Percentiles rank a stretch among this genome's conserved stretches.
These are phyloP conservation scores for Etheostoma nigrum DNA, from an alignment of 2,797 vertebrate genomes.

Conservation along the genomic window DNA sequence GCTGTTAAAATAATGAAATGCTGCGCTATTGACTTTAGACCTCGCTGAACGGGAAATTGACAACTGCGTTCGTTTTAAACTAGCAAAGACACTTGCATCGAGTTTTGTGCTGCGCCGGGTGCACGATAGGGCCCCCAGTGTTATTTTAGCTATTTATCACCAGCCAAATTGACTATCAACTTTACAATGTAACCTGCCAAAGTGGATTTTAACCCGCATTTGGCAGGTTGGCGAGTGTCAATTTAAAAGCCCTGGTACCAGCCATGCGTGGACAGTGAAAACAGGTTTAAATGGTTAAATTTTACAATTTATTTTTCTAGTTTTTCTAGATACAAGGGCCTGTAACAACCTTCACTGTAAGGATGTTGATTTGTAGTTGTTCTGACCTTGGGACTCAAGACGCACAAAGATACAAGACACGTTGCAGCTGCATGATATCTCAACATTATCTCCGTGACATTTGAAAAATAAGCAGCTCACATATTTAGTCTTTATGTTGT, in stretches of 20 bases:
- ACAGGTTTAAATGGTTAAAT: not conserved
- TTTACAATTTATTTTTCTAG: not conserved
- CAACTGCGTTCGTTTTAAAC: no score
- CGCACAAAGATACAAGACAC: not conserved
- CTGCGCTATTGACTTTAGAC: no score
- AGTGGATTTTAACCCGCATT: no score
- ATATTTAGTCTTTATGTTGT: not conserved
- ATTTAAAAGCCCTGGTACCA: not conserved
- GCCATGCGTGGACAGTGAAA: not conserved
- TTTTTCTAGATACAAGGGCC: not conserved
- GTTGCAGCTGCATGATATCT: not conserved
- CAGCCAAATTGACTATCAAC: no score
- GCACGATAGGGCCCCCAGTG: no score
- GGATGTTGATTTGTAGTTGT: not conserved
- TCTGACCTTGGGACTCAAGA: conserved; percentile 4
- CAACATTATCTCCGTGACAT: conserved; percentile 6
- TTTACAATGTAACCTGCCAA: no score
- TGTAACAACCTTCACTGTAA: not conserved
- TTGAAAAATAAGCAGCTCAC: not conserved
- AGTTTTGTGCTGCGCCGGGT: no score
- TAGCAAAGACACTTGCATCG: no score
- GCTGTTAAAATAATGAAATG: no score
- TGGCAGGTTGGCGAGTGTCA: no score
- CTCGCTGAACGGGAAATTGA: no score
- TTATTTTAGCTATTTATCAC: no score